These are phyloP conservation scores for Leptinotarsa juncta DNA, from an alignment of 2,888 invertebrate genomes.

Conservation along the genomic window DNA sequence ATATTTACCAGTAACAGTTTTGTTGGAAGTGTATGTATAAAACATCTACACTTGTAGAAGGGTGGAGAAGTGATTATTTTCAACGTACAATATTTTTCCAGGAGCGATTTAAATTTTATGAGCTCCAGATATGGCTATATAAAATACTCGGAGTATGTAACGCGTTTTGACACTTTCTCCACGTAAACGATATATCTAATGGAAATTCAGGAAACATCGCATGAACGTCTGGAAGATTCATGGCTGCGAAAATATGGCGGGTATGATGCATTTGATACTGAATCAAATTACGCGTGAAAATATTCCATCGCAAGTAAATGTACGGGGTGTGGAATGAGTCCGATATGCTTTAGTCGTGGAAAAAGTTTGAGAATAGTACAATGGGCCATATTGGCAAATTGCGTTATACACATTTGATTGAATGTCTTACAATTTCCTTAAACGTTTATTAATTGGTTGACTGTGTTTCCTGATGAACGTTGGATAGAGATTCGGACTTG, in stretches of 20 bases:
- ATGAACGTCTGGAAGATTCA: constrained; percentile 36
- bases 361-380: no score
- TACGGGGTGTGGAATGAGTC: constrained; percentile 2
- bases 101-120: constrained; percentile 45
- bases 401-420: no score
- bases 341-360: no score
- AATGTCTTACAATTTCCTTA: no score
- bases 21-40: no score
- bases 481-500: no score
- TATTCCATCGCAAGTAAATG: constrained; percentile 26
- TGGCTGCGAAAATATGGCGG: constrained; percentile 32
- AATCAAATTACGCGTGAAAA: constrained; percentile 41
- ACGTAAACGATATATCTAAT: constrained; percentile 51
- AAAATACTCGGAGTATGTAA: constrained; percentile 51
- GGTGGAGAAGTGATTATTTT: not conserved
- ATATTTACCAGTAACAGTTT: no score
- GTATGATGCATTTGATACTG: constrained; percentile 33
- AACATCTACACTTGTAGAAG: not conserved
- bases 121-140: constrained; percentile 44
- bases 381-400: no score
- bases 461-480: no score
- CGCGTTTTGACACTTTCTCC: constrained; percentile 54
- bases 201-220: constrained; percentile 35
- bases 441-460: no score
- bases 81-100: not conserved